phyloP scores from a whole-genome alignment of 2,797 vertebrate species.

The Setipinna tenuifilis region DNA sequence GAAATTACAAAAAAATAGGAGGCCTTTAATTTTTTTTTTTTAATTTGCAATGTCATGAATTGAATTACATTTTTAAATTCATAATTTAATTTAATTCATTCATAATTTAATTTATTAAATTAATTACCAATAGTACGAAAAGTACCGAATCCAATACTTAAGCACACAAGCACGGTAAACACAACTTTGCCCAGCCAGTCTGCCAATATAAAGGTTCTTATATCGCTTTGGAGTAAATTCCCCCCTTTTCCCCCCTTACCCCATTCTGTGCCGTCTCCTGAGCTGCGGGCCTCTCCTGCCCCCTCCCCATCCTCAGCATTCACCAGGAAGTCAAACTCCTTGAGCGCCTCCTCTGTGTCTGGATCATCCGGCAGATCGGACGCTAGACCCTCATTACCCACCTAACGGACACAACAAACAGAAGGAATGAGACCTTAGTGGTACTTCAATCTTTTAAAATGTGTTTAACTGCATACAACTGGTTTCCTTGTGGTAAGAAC shows the following conservation, averaged over 20 bases:
- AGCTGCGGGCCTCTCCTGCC: constrained; percentile 95
- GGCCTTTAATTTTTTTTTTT: too few relatives aligned
- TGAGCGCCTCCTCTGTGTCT: constrained; percentile 96
- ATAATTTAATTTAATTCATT: too few relatives aligned
- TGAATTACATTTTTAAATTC: too few relatives aligned
- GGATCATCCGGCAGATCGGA: constrained; percentile 91
- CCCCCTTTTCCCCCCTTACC: constrained; percentile 75
- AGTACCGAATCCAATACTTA: too few relatives aligned
- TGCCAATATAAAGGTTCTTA: too few relatives aligned
- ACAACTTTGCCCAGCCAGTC: too few relatives aligned
- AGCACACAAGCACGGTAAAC: too few relatives aligned
- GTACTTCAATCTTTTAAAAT: neutral
- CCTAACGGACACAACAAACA: constrained; percentile 67
- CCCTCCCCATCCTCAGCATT: constrained; percentile 98
- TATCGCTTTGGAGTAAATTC: too few relatives aligned
- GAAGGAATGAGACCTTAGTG: neutral
- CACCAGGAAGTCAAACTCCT: constrained; percentile 98
- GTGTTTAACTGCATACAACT: neutral
- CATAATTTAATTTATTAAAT: too few relatives aligned
- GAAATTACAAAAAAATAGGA: too few relatives aligned
- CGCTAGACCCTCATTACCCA: constrained; percentile 96
- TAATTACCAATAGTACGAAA: too few relatives aligned
- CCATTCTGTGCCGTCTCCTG: constrained; percentile 98
- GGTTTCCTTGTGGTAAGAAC: neutral
- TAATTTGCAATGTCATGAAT: too few relatives aligned